Evolutionary conservation across 2,888 invertebrate species (phyloP).

Genomic region (Callinectes sapidus): DNA sequence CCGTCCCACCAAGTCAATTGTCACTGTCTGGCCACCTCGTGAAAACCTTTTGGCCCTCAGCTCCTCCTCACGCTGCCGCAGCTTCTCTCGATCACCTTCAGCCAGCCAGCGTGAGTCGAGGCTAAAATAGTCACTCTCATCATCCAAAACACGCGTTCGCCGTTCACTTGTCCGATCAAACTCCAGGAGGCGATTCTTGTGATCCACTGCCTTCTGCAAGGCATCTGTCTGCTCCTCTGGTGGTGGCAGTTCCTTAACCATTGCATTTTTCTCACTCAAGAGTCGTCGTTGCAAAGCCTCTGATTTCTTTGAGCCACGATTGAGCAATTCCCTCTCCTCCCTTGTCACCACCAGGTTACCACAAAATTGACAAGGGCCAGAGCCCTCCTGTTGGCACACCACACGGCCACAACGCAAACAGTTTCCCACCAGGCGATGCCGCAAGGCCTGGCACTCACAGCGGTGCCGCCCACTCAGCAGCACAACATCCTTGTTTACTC

Average conservation of each 20-base stretch:
- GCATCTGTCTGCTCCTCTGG: constrained; percentile 70
- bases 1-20: constrained; percentile 85
- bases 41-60: constrained; percentile 81
- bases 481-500: constrained; percentile 66
- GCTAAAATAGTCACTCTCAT: constrained; percentile 93
- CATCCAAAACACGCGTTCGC: constrained; percentile 88
- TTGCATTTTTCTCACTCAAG: constrained; percentile 79
- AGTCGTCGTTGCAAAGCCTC: constrained; percentile 81
- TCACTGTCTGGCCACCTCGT: constrained; percentile 82
- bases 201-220: constrained; percentile 84
- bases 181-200: constrained; percentile 88
- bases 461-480: constrained; percentile 83
- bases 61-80: constrained; percentile 83
- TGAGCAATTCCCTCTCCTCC: constrained; percentile 83
- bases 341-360: constrained; percentile 88
- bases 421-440: constrained; percentile 93
- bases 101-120: constrained; percentile 89
- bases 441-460: constrained; percentile 94
- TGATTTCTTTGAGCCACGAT: constrained; percentile 83
- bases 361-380: constrained; percentile 97
- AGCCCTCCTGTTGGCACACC: constrained; percentile 89
- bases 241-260: constrained; percentile 76
- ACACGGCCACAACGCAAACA: constrained; percentile 95
- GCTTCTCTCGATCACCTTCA: constrained; percentile 82
- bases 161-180: constrained; percentile 87